These are phyloP conservation scores for Apocrypta bakeri DNA, from an alignment of 1,140 invertebrate genomes.

Conservation along the genomic window DNA sequence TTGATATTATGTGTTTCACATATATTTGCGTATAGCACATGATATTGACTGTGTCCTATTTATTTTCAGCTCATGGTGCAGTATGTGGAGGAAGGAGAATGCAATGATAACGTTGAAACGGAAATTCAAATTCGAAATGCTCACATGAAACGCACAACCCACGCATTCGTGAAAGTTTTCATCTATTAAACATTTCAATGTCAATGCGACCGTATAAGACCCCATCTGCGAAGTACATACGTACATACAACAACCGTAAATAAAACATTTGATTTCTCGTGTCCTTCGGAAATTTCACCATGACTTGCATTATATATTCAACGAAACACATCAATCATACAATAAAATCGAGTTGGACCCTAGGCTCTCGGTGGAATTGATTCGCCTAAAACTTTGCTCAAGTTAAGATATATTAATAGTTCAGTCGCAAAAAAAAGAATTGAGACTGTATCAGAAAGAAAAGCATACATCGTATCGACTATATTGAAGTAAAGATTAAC, in stretches of 20 bases:
- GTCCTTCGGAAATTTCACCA: slow-evolving; percentile 33
- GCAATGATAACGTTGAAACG: not conserved
- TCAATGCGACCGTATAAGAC: not conserved
- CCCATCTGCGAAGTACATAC: slow-evolving; percentile 1
- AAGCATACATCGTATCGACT: not conserved
- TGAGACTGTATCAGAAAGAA: not conserved
- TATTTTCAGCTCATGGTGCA: not conserved
- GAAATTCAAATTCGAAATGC: not conserved
- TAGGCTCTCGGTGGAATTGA: not conserved
- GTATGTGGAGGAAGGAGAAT: not conserved
- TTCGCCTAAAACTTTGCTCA: slow-evolving; percentile 1
- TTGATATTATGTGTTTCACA: not conserved
- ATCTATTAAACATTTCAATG: slow-evolving; percentile 17
- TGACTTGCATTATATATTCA: slow-evolving; percentile 7
- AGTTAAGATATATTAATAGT: not conserved
- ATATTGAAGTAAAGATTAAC: not conserved
- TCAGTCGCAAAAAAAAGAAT: not conserved
- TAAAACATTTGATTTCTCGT: not conserved
- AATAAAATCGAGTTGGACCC: not conserved
- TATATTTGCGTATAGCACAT: not conserved
- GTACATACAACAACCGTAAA: not conserved
- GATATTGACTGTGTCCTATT: not conserved
- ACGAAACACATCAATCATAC: slow-evolving; percentile 6
- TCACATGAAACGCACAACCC: not conserved
- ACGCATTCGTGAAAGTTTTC: not conserved